Base-by-base conservation (phyloP, 2,888 invertebrate species). In the Aspidiotus rigidus region DNA sequence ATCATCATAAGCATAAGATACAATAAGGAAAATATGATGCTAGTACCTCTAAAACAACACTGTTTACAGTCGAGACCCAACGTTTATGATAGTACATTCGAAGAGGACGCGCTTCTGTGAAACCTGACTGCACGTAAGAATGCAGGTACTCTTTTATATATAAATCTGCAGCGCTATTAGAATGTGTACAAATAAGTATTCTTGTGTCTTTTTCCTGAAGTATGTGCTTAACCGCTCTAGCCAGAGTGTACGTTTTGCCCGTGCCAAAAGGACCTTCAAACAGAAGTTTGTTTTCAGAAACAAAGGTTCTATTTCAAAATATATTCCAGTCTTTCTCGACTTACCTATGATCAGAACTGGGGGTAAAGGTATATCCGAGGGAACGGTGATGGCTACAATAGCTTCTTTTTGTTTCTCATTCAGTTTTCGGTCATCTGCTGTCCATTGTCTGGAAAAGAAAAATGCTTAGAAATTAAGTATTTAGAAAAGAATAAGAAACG, bases 141-240 rank as follows among this genome's bases (percentile, higher is more conserved):
- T 90, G 87, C 70, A 92, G 82, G 77, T 90, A 91, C 75, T 91
- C 90, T 75, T 88, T 88, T 55, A 91, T 88, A 75, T 91, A 91
- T 71, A 90, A 79, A 80, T 91, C 90, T 10, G 90, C 90, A 13
- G 90, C 90, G 75, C 89, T 90, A 79, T 92, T 91, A 62, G 90
- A 90, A 79, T 91, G 90, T 3, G 91, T 91, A 77, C 91, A 92
- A 66, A 92, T 86, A 72, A 92, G 81, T 66, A 92, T 85, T 75
- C 86, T 83, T 40, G 86, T 84, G 17, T 84, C 81, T 0, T 83
- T 80, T 74, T 87, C 85, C 10, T 80, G 77, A 42, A 88, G 77
- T 56, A 89, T 79, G 74, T 86, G 85, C 74, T 85, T 85, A 55
- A 89, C 85, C 0, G 87, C 87, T 71, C 85, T 84, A 0, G 90